Percentiles rank a stretch among this genome's conserved stretches.
Conservation (phyloP, 2,797 vertebrate species). For the Molothrus ater region DNA sequence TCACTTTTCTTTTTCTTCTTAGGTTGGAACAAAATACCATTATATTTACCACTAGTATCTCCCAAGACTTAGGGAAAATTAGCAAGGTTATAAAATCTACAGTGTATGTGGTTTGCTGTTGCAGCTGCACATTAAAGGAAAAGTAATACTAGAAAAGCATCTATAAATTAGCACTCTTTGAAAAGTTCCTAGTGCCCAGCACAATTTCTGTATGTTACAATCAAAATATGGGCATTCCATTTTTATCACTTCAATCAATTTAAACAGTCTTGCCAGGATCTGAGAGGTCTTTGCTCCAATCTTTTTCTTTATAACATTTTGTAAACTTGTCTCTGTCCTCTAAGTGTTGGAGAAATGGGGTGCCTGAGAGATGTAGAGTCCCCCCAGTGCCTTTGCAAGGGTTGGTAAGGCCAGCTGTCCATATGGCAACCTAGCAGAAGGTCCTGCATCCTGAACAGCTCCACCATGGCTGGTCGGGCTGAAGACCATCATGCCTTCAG, state of each 20-base stretch:
- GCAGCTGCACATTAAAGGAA: slow-evolving; percentile 58
- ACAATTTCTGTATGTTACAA: background rate
- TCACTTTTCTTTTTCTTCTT: slow-evolving; percentile 2
- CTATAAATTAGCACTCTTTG: slow-evolving; percentile 55
- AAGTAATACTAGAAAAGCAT: slow-evolving; percentile 53
- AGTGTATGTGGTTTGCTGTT: slow-evolving; percentile 55
- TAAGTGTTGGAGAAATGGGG: background rate
- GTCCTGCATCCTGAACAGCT: fast-evolving
- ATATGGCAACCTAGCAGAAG: background rate
- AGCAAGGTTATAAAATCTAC: slow-evolving; percentile 42
- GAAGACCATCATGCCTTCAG: background rate
- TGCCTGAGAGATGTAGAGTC: background rate
- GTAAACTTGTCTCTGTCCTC: background rate
- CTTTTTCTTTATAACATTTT: background rate
- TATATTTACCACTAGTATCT: slow-evolving; percentile 11
- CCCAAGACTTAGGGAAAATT: slow-evolving; percentile 49
- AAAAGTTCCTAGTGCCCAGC: background rate
- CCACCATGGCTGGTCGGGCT: fast-evolving
- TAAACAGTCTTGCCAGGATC: background rate
- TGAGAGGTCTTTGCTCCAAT: background rate
- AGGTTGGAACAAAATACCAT: slow-evolving; percentile 1
- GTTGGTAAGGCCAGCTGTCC: background rate
- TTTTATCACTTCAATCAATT: background rate
- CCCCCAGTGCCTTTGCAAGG: background rate
- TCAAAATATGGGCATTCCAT: background rate